These are phyloP conservation scores for Helleia helle DNA, from an alignment of 2,888 invertebrate species.

Conservation along the genomic window DNA sequence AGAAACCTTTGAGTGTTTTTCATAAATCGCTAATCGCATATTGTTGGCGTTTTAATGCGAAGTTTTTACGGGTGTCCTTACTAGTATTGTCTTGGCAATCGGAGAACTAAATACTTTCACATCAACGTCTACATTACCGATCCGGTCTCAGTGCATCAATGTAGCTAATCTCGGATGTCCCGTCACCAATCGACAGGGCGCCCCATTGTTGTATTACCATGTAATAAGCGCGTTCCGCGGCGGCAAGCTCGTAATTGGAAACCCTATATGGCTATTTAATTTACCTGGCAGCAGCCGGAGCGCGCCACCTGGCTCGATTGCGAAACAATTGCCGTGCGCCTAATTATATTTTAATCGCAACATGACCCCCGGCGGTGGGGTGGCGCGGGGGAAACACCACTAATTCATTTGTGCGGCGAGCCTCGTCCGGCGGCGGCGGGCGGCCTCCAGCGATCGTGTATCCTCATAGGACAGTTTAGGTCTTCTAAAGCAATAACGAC, in stretches of 20 bases:
- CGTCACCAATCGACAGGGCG: conserved; percentile 41
- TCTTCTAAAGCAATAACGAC: conserved; percentile 65
- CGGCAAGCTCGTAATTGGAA: conserved; percentile 58
- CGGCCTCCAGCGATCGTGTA: conserved; percentile 57
- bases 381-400: conserved; percentile 42
- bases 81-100: too few relatives aligned
- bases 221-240: conserved; percentile 57
- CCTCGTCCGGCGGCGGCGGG: conserved; percentile 44
- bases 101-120: too few relatives aligned
- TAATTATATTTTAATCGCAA: conserved; percentile 73
- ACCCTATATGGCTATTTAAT: conserved; percentile 67
- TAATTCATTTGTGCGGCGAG: conserved; percentile 65
- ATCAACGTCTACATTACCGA: too few relatives aligned
- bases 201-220: conserved; percentile 48
- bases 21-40: too few relatives aligned
- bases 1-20: too few relatives aligned
- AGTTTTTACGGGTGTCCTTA: too few relatives aligned
- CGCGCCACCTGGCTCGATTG: conserved; percentile 67
- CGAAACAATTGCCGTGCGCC: conserved; percentile 68
- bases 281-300: conserved; percentile 51
- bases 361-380: conserved; percentile 37
- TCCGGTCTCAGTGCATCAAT: too few relatives aligned
- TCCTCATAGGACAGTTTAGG: conserved; percentile 71
- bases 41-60: too few relatives aligned
- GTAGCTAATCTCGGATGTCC: too few relatives aligned